A percentile compares a stretch with the other conserved stretches of the same genome.
Evolutionary conservation across 30 jellyfish, hydroid and myxozoan genomes (phyloP).

Genomic region (Rhopilema esculentum): DNA sequence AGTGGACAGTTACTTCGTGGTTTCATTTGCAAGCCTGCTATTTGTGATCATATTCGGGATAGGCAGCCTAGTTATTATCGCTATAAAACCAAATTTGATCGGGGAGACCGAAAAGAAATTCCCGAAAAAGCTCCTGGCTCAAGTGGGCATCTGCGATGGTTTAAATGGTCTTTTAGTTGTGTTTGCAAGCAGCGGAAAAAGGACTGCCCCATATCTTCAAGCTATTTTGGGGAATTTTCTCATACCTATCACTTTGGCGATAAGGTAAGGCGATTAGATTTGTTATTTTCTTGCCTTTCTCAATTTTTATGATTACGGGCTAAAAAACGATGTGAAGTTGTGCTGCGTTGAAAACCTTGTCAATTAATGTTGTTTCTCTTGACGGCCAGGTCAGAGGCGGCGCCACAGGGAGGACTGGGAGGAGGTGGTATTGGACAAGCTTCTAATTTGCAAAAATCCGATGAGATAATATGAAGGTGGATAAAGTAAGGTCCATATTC

Average conservation of each 20-base stretch:
- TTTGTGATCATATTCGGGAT: conserved; percentile 54
- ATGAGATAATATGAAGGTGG: too few species aligned
- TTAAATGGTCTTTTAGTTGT: conserved; percentile 42
- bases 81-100: neutral
- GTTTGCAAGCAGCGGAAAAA: conserved; percentile 70
- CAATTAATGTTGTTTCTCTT: too few species aligned
- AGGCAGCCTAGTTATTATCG: neutral
- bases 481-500: too few species aligned
- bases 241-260: conserved; percentile 44
- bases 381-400: too few species aligned
- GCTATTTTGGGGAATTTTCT: conserved; percentile 44
- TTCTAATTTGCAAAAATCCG: too few species aligned
- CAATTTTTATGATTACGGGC: too few species aligned
- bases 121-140: conserved; percentile 29
- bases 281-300: too few species aligned
- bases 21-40: conserved; percentile 43
- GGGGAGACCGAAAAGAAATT: conserved; percentile 44
- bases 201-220: conserved; percentile 72
- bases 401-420: too few species aligned
- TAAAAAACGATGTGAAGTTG: too few species aligned
- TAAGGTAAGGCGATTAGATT: conserved; percentile 17
- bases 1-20: conserved; percentile 55
- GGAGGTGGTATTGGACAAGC: too few species aligned
- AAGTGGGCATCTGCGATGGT: conserved; percentile 46
- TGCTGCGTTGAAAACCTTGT: too few species aligned